Conservation (phyloP, 2,797 vertebrate genomes). For the Manis crassicaudata region DNA sequence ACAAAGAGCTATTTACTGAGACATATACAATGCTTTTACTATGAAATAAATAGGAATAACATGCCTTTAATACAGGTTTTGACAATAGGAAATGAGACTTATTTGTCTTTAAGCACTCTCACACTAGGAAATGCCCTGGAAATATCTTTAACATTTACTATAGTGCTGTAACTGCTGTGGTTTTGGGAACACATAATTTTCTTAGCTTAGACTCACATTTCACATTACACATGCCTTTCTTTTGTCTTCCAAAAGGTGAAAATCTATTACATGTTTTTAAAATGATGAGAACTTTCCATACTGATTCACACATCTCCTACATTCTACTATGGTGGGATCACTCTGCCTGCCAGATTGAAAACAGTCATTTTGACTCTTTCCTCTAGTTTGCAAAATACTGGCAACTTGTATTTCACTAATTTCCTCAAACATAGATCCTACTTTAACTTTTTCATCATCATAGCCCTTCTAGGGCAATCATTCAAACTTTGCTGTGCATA, state of each 20-base stretch:
- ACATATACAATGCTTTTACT: background rate
- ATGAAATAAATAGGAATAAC: conserved; percentile 68
- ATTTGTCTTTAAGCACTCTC: conserved; percentile 29
- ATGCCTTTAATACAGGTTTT: conserved; percentile 70
- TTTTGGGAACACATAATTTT: conserved; percentile 44
- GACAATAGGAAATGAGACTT: conserved; percentile 70
- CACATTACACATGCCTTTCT: background rate
- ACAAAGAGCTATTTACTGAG: conserved; percentile 54
- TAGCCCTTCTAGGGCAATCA: background rate
- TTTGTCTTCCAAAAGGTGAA: background rate
- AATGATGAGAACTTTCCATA: background rate
- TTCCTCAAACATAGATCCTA: background rate
- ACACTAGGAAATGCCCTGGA: background rate
- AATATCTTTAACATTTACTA: conserved; percentile 43
- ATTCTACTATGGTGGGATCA: background rate
- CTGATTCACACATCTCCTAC: background rate
- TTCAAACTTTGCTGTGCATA: background rate
- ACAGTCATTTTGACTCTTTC: background rate
- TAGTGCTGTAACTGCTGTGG: background rate
- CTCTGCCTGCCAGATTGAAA: background rate
- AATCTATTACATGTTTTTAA: background rate
- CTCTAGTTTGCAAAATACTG: conserved; percentile 5
- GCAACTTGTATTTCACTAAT: conserved; percentile 10
- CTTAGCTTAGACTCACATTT: conserved; percentile 31
- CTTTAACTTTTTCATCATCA: background rate